Conservation (phyloP, 2,888 invertebrate species). For the Carterocephalus palaemon region DNA sequence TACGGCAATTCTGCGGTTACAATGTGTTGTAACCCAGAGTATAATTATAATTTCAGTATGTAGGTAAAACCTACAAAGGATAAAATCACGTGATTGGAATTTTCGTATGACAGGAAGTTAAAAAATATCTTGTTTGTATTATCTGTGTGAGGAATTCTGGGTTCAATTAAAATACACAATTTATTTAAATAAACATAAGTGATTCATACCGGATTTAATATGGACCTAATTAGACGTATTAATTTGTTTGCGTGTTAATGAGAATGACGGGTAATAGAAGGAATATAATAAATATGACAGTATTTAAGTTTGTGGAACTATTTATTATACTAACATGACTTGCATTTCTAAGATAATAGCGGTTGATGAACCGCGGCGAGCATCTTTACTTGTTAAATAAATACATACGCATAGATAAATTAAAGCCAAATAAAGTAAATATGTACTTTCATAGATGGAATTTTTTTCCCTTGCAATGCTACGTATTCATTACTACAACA, state of each 20-base stretch:
- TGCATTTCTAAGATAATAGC: conserved; percentile 32
- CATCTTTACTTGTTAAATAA: conserved; percentile 15
- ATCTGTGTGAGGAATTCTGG: conserved; percentile 1
- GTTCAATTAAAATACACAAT: not conserved
- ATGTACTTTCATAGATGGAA: conserved; percentile 8
- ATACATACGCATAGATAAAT: conserved; percentile 18
- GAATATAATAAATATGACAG: conserved; percentile 17
- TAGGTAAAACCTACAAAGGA: too few species aligned
- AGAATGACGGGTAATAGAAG: conserved; percentile 2
- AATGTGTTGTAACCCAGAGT: too few species aligned
- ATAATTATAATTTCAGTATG: too few species aligned
- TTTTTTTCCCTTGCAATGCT: too few species aligned
- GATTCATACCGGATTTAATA: conserved; percentile 2
- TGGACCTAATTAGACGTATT: conserved; percentile 12
- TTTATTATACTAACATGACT: conserved; percentile 22
- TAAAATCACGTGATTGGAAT: conserved; percentile 8
- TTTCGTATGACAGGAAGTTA: conserved; percentile 1
- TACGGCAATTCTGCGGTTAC: too few species aligned
- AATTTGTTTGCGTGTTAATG: conserved; percentile 19
- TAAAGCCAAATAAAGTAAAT: too few species aligned
- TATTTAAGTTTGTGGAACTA: conserved; percentile 23
- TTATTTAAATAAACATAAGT: conserved; percentile 3
- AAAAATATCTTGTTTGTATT: too few species aligned
- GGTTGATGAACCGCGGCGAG: conserved; percentile 33
- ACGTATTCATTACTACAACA: too few species aligned